Percentiles rank a stretch among this genome's conserved stretches.
Conservation (phyloP, 1,140 invertebrate genomes). For the Caenorhabditis inopinata region DNA sequence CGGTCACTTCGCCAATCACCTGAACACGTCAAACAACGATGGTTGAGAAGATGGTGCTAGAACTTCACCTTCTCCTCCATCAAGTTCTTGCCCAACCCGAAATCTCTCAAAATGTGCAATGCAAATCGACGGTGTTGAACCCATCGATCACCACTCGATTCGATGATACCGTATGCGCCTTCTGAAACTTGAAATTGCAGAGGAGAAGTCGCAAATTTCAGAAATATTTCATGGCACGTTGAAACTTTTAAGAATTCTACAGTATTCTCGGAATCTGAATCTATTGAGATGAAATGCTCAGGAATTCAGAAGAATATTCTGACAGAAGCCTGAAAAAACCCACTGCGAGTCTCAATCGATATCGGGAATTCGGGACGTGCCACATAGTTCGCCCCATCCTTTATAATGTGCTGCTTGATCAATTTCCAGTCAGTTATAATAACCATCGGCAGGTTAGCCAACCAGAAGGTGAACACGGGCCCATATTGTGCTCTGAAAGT, state of each 20-base stretch:
- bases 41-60: no score
- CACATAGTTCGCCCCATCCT: neutral
- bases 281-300: no score
- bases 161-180: neutral
- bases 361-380: neutral
- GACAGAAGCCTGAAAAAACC: no score
- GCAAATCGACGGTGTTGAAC: conserved; percentile 5
- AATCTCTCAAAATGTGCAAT: neutral
- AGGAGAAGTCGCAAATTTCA: no score
- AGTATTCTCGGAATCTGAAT: neutral
- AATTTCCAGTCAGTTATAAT: conserved; percentile 1
- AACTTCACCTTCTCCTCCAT: neutral
- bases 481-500: neutral
- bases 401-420: conserved; percentile 5
- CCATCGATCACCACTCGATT: neutral
- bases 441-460: conserved; percentile 7
- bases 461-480: neutral
- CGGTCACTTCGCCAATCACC: neutral
- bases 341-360: neutral
- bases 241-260: no score
- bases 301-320: no score
- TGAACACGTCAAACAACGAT: neutral
- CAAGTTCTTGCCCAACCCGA: conserved; percentile 15
- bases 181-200: no score
- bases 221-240: no score